Percentiles rank a stretch among this genome's conserved stretches.
phyloP scores from a whole-genome alignment of 2,113 vertebrate species.

The Pristiophorus japonicus region DNA sequence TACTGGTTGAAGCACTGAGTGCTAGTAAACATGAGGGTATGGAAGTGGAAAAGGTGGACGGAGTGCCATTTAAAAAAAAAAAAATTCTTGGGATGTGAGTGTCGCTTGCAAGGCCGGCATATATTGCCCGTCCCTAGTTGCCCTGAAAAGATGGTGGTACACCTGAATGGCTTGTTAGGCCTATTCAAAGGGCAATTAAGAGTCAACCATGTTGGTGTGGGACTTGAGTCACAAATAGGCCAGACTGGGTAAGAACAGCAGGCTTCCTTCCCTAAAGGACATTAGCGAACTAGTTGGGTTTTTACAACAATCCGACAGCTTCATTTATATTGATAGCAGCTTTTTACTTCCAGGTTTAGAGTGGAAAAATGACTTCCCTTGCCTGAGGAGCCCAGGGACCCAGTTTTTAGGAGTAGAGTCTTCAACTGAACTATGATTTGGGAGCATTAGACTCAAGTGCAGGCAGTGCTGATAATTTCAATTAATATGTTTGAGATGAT shows the following conservation, averaged over 20 bases:
- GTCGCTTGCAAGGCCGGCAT: not conserved
- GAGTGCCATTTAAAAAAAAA: too few species aligned
- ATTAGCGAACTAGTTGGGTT: not conserved
- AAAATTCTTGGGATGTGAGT: too few species aligned
- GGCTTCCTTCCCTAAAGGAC: too few species aligned
- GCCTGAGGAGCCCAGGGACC: not conserved
- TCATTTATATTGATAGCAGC: not conserved
- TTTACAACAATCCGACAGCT: not conserved
- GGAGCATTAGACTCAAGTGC: not conserved
- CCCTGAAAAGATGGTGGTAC: too few species aligned
- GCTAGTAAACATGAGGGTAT: too few species aligned
- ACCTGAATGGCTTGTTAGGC: too few species aligned
- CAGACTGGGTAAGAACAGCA: not conserved
- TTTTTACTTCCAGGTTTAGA: not conserved
- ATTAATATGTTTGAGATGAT: not conserved
- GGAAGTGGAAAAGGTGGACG: too few species aligned
- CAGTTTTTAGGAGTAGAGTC: not conserved
- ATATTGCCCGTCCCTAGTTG: not conserved
- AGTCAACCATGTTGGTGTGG: not conserved
- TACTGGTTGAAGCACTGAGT: too few species aligned
- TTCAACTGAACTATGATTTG: not conserved
- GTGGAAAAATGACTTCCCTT: not conserved
- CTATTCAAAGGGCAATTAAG: not conserved
- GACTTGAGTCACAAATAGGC: not conserved
- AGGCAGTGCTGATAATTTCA: not conserved